Conservation (phyloP, 2,113 vertebrate genomes). For the Pteruthius melanotis region DNA sequence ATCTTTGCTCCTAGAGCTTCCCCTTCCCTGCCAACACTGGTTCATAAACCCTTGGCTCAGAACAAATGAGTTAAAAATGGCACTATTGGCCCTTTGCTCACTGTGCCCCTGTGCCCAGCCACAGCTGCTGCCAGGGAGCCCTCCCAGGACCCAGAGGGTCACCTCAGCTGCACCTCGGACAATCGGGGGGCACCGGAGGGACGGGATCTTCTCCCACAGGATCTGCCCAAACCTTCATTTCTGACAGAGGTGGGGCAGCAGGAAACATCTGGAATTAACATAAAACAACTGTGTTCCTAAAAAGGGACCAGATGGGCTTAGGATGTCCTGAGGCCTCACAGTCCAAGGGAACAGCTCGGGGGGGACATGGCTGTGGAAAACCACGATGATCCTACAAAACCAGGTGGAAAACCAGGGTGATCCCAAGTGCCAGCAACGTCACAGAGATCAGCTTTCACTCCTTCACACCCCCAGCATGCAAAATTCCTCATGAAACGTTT, state of each 20-base stretch:
- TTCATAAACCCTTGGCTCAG: neutral
- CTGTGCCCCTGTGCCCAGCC: neutral
- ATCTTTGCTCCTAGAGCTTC: neutral
- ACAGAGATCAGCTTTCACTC: neutral
- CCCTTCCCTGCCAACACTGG: neutral
- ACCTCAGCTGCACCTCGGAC: neutral
- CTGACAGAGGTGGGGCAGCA: neutral
- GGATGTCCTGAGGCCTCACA: neutral
- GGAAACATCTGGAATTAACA: neutral
- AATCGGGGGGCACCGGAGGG: fast-evolving
- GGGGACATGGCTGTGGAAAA: neutral
- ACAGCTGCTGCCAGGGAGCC: neutral
- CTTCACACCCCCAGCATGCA: neutral
- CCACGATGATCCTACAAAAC: neutral
- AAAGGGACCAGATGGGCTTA: neutral
- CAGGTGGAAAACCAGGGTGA: neutral
- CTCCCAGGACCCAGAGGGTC: neutral
- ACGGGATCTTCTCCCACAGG: fast-evolving
- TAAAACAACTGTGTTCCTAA: neutral
- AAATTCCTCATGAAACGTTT: neutral
- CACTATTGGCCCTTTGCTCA: neutral
- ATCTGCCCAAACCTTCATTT: neutral
- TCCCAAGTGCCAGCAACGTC: neutral
- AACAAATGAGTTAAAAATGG: neutral
- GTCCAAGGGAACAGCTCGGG: neutral